phyloP scores from a whole-genome alignment of 2,797 vertebrate species.

The Tokudaia tokunoshimensis region DNA sequence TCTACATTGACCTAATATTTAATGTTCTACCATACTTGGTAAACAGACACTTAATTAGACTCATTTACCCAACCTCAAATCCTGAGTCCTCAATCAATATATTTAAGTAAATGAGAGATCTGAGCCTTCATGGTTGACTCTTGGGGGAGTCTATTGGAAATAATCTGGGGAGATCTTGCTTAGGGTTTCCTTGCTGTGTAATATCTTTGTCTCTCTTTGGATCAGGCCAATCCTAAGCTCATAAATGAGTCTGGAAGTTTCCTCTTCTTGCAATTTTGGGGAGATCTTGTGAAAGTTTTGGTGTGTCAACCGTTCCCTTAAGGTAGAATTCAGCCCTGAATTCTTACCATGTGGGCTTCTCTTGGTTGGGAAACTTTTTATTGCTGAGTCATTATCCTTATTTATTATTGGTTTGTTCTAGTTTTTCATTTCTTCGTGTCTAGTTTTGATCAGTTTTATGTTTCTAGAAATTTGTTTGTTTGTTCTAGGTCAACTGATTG shows the following conservation, averaged over 20 bases:
- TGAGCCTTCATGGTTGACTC: not conserved
- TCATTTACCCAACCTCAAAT: not conserved
- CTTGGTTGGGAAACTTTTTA: not conserved
- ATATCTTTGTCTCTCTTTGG: not conserved
- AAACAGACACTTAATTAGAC: not conserved
- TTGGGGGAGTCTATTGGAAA: not conserved
- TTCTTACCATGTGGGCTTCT: not conserved
- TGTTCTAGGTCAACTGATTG: not conserved
- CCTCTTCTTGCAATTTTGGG: not conserved
- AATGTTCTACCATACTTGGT: not conserved
- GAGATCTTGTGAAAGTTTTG: not conserved
- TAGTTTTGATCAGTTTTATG: not conserved
- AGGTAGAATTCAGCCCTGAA: not conserved
- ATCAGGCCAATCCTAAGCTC: not conserved
- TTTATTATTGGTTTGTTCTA: not conserved
- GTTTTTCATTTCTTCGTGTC: not conserved
- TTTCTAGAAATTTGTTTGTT: not conserved
- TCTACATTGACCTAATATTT: constrained; percentile 1
- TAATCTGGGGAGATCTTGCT: not conserved
- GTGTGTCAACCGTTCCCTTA: not conserved
- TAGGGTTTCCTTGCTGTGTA: not conserved
- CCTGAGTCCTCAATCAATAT: not conserved
- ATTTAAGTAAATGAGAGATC: not conserved
- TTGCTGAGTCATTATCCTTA: not conserved
- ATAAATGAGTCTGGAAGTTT: not conserved